Evolutionary conservation across 2,888 invertebrate species (phyloP).

Genomic region (Hydraecia micacea): DNA sequence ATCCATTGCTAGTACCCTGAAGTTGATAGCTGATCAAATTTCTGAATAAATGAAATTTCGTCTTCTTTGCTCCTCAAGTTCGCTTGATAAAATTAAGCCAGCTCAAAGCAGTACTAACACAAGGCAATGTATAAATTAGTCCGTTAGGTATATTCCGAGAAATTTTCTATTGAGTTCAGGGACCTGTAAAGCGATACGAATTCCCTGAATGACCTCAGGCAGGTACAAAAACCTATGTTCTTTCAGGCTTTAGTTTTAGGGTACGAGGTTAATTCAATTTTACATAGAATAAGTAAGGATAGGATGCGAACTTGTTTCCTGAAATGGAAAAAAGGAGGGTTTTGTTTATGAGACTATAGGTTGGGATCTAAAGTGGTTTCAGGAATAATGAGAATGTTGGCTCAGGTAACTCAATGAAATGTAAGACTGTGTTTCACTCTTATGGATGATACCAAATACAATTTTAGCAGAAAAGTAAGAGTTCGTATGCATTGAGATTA

Average conservation of each 20-base stretch:
- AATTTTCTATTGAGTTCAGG: conserved; percentile 25
- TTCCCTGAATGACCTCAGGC: conserved; percentile 8
- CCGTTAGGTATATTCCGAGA: neutral
- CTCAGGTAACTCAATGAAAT: conserved; percentile 19
- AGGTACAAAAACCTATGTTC: conserved; percentile 34
- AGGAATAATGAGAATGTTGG: conserved; percentile 28
- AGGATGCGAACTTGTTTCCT: conserved; percentile 17
- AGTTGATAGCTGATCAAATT: conserved; percentile 2
- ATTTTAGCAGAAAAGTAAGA: too few species aligned
- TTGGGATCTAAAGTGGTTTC: conserved; percentile 31
- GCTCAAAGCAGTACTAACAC: conserved; percentile 3
- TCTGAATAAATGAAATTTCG: conserved; percentile 5
- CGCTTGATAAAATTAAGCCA: neutral
- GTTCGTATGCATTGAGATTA: neutral
- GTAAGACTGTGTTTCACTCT: neutral
- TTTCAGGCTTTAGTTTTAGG: neutral
- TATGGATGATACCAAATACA: neutral
- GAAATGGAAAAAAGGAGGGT: conserved; percentile 34
- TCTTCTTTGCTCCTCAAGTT: neutral
- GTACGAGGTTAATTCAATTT: conserved; percentile 36
- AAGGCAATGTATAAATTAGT: conserved; percentile 17
- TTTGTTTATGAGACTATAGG: conserved; percentile 27
- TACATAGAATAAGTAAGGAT: conserved; percentile 2
- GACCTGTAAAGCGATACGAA: conserved; percentile 9
- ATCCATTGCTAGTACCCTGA: neutral